Base-by-base conservation (phyloP, 2,113 vertebrate species). In the Ictalurus furcatus region DNA sequence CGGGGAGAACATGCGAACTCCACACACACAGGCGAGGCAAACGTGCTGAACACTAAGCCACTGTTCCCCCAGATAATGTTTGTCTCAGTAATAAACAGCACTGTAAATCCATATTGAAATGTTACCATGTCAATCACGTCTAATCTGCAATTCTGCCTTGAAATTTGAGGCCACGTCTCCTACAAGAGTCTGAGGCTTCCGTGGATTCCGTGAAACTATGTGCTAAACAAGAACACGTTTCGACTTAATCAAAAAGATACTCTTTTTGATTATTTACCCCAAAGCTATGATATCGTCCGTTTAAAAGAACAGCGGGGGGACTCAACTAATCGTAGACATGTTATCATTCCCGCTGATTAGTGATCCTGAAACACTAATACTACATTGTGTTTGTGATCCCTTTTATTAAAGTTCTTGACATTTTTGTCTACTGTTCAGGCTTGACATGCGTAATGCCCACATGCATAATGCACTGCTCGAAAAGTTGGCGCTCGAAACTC, bases 361-460 rank as follows among this genome's bases (percentile, higher is more conserved):
- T 86, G 78, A 91, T 87, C 88, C 89, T 80, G 82, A 92, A 90
- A 89, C 71, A 30, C 37, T 87, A 85, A 84, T 86, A 76, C 76
- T 88, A 85, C 52, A 28, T 78, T 89, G 67, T 69, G 65, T 59
- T 86, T 84, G 74, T 73, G 87, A 67, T 54, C 44, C 56, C 28
- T 30, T 90, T 87, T 79, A 79, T 81, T 90, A 71, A 86, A 80
- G 63, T 88, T 61, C 69, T 23, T 40, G 30, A 76, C 56, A 67
- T 87, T 78, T 88, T 76, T 63, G 71, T 69, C 63, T 19, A 69
- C 23, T n/a, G 25, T 88, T 69, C 79, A 71, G 63, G 80, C 86
- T 78, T 88, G 80, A 89, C 48, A 52, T 52, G 48, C 48, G 9
- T 52, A 52, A 52, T 28, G 63, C 76, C 86, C 52, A 89, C 87